Conservation (phyloP, 1,140 invertebrate genomes). For the Drosophila ohnishii region DNA sequence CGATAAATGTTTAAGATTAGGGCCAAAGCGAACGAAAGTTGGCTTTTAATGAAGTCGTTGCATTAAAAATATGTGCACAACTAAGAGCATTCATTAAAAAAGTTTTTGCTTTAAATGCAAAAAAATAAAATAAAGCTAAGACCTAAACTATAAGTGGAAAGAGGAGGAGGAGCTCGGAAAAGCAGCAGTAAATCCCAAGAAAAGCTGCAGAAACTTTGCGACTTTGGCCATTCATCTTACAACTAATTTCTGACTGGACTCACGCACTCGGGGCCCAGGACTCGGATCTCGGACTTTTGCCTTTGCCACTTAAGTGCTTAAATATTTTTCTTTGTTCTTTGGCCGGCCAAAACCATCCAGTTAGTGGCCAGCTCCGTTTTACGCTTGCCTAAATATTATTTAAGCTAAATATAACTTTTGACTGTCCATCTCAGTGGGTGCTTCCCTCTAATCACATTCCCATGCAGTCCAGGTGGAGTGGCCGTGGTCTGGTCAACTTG, state of each 20-base stretch:
- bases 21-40: slow-evolving; percentile 47
- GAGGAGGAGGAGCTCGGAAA: not conserved
- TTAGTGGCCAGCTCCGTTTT: slow-evolving; percentile 76
- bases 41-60: slow-evolving; percentile 76
- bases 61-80: slow-evolving; percentile 80
- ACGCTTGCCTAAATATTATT: slow-evolving; percentile 78
- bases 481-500: slow-evolving; percentile 53
- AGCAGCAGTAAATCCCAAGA: slow-evolving; percentile 71
- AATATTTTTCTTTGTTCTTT: slow-evolving; percentile 76
- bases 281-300: slow-evolving; percentile 14
- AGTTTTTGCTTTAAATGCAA: slow-evolving; percentile 73
- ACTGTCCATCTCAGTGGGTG: slow-evolving; percentile 12
- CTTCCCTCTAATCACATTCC: slow-evolving; percentile 66
- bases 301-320: slow-evolving; percentile 72
- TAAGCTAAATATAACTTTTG: slow-evolving; percentile 70
- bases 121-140: slow-evolving; percentile 9
- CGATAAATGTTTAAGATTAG: slow-evolving; percentile 40
- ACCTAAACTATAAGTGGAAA: slow-evolving; percentile 14
- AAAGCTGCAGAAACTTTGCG: slow-evolving; percentile 77
- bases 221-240: slow-evolving; percentile 78
- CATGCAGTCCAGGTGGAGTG: slow-evolving; percentile 50
- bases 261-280: slow-evolving; percentile 51
- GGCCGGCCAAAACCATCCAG: slow-evolving; percentile 63
- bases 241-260: slow-evolving; percentile 80
- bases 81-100: slow-evolving; percentile 81